Conservation (phyloP, 2,797 vertebrate genomes). For the Argyrosomus regius region DNA sequence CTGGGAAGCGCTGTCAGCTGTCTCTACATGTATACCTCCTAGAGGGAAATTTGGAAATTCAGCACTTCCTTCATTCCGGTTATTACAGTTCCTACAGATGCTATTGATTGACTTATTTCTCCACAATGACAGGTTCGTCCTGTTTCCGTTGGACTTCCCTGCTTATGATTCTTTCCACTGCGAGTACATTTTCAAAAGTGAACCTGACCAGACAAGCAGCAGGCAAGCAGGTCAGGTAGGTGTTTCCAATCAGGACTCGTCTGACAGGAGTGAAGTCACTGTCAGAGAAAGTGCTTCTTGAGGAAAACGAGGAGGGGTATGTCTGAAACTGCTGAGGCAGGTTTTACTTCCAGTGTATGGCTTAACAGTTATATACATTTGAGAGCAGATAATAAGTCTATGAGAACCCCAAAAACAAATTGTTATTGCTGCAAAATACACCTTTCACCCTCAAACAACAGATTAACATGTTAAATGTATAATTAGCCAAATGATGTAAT, state of each 20-base stretch:
- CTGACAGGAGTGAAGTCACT: constrained; percentile 35
- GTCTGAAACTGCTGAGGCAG: not conserved
- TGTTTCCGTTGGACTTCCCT: constrained; percentile 32
- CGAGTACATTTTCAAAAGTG: constrained; percentile 3
- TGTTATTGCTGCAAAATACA: not conserved
- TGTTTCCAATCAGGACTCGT: constrained; percentile 57
- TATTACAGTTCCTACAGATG: not conserved
- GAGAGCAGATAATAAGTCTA: not conserved
- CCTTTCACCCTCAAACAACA: not conserved
- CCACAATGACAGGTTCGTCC: constrained; percentile 8
- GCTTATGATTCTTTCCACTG: not conserved
- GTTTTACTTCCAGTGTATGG: not conserved
- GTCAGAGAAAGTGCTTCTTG: not conserved
- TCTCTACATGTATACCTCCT: not conserved
- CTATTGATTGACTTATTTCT: not conserved
- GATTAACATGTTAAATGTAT: not conserved
- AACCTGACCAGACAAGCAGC: constrained; percentile 14
- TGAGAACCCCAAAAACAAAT: not conserved
- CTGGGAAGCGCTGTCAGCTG: not conserved
- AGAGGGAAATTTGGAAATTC: not conserved
- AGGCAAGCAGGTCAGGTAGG: constrained; percentile 58
- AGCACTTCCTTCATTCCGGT: constrained; percentile 21
- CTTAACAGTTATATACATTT: not conserved
- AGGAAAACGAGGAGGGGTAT: not conserved
- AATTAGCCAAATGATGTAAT: not conserved